Base-by-base conservation (phyloP, 1,140 invertebrate species). In the Drosophila nigrodunni region DNA sequence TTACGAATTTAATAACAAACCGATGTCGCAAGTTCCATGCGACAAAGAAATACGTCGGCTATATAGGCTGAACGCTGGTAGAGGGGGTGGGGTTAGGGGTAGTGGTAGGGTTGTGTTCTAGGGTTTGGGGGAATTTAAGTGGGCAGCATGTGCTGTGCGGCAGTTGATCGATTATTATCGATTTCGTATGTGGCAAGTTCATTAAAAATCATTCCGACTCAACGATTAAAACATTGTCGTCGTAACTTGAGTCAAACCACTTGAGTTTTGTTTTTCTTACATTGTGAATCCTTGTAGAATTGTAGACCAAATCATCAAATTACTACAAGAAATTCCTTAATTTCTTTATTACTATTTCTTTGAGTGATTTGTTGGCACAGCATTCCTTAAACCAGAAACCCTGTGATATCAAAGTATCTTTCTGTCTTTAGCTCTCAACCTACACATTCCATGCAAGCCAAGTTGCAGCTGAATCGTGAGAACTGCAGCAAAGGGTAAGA, bases 1-100 rank as follows among this genome's bases (percentile, higher is more conserved):
- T 74, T 74, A 74, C 65, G 71, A 74, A 47, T 74, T 69, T 74
- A 69, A 74, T 69, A 74, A 69, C 50, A 61, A 60, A 55, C 47
- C 55, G 18, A 59, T 73, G 70, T 68, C 70, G 70, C 62, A 73
- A 73, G 37, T 67, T 35, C 37, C 15, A 41, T 35, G 37, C n/a
- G 41, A 71, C 41, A 25, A 35, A 61, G 30, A 35, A 49, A 2
- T 0, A 52, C n/a, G 25, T 37, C 18, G 18, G 18, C 18, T 21
- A 21, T 21, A 21, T 21, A 2, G 18, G 18, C 18, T 1, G 18
- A 21, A 30, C 30, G 18, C 5, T 10, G 11, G 9, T 3, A 0
- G 6, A 3, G 52, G 8, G 39, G 10, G 9, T 13, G 13, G 5
- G 9, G 52, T 8, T 8, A 7, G 0, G 7, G 18, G 5, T 8